A percentile compares a stretch with the other conserved stretches of the same genome.
Evolutionary conservation across 1,140 invertebrate species (phyloP).

Genomic region (Eufriesea mexicana): DNA sequence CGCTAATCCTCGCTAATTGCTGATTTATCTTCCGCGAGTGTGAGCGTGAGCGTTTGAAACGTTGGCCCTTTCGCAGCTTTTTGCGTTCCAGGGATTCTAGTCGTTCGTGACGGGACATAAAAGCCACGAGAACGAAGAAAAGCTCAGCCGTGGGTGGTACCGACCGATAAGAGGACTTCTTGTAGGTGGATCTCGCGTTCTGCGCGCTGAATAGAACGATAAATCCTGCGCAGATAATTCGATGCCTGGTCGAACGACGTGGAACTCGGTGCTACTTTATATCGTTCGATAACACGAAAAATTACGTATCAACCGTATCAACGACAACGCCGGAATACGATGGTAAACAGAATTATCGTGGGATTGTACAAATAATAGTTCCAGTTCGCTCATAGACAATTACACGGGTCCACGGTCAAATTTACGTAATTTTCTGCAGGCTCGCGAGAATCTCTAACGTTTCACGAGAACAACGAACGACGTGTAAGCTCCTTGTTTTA

Average conservation of each 20-base stretch:
- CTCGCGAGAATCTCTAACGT: background rate
- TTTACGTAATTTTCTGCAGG: background rate
- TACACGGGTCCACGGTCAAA: too few relatives aligned
- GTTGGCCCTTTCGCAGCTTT: background rate
- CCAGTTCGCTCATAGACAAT: too few relatives aligned
- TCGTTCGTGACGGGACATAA: background rate
- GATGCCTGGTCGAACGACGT: background rate
- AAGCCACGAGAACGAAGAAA: background rate
- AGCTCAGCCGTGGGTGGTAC: slow-evolving; percentile 11
- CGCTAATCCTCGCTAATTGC: background rate
- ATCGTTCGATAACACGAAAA: background rate
- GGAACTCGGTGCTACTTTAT: background rate
- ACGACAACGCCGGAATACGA: background rate
- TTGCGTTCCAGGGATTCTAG: background rate
- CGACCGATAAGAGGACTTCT: background rate
- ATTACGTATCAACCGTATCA: background rate
- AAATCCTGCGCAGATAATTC: slow-evolving; percentile 8
- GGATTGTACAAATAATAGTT: too few relatives aligned
- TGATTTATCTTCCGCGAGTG: background rate
- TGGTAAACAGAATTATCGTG: background rate
- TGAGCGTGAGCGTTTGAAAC: background rate
- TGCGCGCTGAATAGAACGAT: background rate
- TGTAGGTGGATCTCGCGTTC: slow-evolving; percentile 1
- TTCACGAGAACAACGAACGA: background rate
- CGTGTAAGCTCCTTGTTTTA: background rate